Base-by-base conservation (phyloP, 2,797 vertebrate genomes). In the Bradypus variegatus region DNA sequence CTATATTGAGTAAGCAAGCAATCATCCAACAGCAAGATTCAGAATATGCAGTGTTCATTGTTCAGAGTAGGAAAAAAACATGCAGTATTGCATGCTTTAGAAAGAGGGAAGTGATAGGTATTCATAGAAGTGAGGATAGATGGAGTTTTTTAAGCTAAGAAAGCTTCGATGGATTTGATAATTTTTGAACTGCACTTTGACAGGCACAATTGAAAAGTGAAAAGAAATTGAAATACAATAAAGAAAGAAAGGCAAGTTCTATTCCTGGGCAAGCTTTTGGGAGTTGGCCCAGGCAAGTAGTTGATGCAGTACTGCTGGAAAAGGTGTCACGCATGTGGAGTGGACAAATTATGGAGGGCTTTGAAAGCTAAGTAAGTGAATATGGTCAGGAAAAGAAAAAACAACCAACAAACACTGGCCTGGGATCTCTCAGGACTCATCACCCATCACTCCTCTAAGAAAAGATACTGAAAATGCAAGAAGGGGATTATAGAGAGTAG, bases 311-410 rank as follows among this genome's bases (percentile, higher is more conserved):
- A 50, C 4, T 14, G 31, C 15, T 45, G 31, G 19, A 73, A 75
- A 73, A 60, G 2, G 3, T 41, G 11, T 72, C 8, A 31, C 6
- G 41, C 0, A 3, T 5, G 38, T 16, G 10, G 5, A 65, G 6
- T 18, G 19, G 25, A 1, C 6, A 29, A 33, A 41, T 50, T 58
- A 53, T 25, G 23, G 27, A 88, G 27, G 15, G 1, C 1, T 80
- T 45, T 53, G 18, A 70, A 73, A 53, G 16, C 23, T 45, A 16
- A 55, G 21, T 23, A 55, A 25, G 62, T 67, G 2, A 27, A 13
- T 5, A 82, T 14, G 31, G 2, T 31, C 19, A 70, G 5, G 48
- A 23, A 2, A 55, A n/a, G 3, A 36, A 81, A 69, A 65, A 53
- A 12, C 48, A 67, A 33, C 5, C 33, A 38, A 41, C 8, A 8